Base-by-base conservation (phyloP, 2,888 invertebrate genomes). In the Agapetus fuscipes region DNA sequence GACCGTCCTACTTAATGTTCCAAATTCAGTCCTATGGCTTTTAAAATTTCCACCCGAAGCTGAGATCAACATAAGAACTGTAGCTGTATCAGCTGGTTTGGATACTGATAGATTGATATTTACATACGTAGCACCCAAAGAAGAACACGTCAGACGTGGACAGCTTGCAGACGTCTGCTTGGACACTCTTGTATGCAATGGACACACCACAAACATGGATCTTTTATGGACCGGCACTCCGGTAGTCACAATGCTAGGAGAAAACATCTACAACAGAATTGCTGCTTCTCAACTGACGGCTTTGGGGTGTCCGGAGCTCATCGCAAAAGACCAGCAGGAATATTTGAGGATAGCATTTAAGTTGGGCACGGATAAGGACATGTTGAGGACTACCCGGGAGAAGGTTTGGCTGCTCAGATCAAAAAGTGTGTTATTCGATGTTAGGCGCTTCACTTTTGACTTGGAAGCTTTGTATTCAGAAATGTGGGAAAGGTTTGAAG, bases 181-280 rank as follows among this genome's bases (percentile, higher is more conserved):
- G 34, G 93, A 94, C 59, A 93, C 93, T 1, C 91, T 91, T 1
- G 69, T 94, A 10, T 94, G 93, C 59, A 94, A 94, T 61, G 93
- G 93, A 9, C 93, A 94, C 60, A 94, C 93, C 0, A 94, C 93
- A 3, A 90, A 90, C 43, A 93, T 94, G 93, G 93, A 94, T 61
- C 89, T 94, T 26, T 64, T 94, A 35, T 94, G 93, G 93, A 90
- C 93, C 7, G 93, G 93, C 34, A 93, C 91, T 3, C 93, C 93
- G 1, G 91, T 94, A 56, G 82, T 93, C 17, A 91, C 91, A 1
- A 64, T 90, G 46, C 88, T 91, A 2, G 81, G 86, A 54, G 76
- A 77, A 56, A 78, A 77, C 28, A 58, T 78, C 46, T 78, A 78
- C 13, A 38, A 37, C 7, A 11, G 39, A 13, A 38, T 42, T 12